phyloP scores from a whole-genome alignment of 2,113 vertebrate species.

The Phalacrocorax brasilianus region DNA sequence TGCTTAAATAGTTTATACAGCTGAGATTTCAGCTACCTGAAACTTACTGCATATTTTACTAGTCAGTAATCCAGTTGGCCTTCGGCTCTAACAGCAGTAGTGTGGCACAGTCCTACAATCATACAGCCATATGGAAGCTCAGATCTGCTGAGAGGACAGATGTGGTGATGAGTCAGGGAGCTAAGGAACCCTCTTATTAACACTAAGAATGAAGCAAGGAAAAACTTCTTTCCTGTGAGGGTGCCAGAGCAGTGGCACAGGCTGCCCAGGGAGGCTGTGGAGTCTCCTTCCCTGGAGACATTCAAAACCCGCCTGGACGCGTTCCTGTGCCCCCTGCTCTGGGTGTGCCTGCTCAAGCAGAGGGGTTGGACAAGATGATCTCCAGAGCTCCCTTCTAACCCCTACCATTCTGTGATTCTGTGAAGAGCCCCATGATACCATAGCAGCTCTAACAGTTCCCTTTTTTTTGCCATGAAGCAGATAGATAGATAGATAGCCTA shows the following conservation, averaged over 20 bases:
- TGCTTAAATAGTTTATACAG: background rate
- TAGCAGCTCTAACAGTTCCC: background rate
- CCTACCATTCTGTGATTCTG: too few relatives aligned
- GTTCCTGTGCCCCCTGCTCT: too few relatives aligned
- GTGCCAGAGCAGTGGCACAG: too few relatives aligned
- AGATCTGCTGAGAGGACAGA: background rate
- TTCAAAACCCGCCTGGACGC: too few relatives aligned
- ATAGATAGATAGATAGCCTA: background rate
- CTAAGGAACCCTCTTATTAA: background rate
- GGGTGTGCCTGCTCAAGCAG: too few relatives aligned
- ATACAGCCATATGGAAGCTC: background rate
- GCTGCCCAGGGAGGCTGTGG: too few relatives aligned
- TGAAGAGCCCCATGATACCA: background rate
- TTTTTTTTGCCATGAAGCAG: background rate
- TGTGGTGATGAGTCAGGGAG: background rate
- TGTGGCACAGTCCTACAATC: background rate
- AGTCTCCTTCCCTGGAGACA: too few relatives aligned
- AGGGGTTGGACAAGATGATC: too few relatives aligned
- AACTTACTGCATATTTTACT: background rate
- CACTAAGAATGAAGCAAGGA: background rate
- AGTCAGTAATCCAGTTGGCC: background rate
- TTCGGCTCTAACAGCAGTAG: background rate
- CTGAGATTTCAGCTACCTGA: background rate
- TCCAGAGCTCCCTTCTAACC: too few relatives aligned
- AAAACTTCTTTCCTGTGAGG: too few relatives aligned